A percentile compares a stretch with the other conserved stretches of the same genome.
Evolutionary conservation across 2,888 invertebrate genomes (phyloP).

Genomic region (Drosophila tanythrix): DNA sequence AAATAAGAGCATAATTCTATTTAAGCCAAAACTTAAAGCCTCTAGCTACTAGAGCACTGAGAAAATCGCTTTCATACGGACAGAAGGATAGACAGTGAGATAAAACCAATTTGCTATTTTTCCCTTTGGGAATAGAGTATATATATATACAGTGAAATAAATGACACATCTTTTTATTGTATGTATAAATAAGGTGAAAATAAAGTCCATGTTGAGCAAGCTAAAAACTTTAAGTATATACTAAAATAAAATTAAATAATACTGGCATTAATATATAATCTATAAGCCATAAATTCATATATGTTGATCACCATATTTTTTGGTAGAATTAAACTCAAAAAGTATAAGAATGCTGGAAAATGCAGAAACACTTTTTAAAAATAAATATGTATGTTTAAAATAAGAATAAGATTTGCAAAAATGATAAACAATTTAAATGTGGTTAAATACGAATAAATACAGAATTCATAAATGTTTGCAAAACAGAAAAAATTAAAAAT

Average conservation of each 20-base stretch:
- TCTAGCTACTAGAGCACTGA: neutral
- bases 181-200: constrained; percentile 62
- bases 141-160: constrained; percentile 1
- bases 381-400: constrained; percentile 58
- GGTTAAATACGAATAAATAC: constrained; percentile 47
- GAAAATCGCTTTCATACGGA: neutral
- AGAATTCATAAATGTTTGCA: constrained; percentile 18
- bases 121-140: constrained; percentile 7
- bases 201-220: constrained; percentile 66
- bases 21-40: neutral
- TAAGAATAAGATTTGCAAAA: constrained; percentile 54
- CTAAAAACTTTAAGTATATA: constrained; percentile 35
- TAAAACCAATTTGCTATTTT: constrained; percentile 1
- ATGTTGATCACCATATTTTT: constrained; percentile 54
- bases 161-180: constrained; percentile 26
- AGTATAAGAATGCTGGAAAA: constrained; percentile 13
- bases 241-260: constrained; percentile 41
- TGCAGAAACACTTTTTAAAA: constrained; percentile 49
- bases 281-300: constrained; percentile 58
- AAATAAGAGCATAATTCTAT: neutral
- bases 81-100: neutral
- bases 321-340: constrained; percentile 43
- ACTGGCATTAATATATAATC: constrained; percentile 9
- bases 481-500: constrained; percentile 4
- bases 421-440: constrained; percentile 64